These are phyloP conservation scores for Gymnoscelis rufifasciata DNA, from an alignment of 2,888 invertebrate genomes.

Conservation along the genomic window DNA sequence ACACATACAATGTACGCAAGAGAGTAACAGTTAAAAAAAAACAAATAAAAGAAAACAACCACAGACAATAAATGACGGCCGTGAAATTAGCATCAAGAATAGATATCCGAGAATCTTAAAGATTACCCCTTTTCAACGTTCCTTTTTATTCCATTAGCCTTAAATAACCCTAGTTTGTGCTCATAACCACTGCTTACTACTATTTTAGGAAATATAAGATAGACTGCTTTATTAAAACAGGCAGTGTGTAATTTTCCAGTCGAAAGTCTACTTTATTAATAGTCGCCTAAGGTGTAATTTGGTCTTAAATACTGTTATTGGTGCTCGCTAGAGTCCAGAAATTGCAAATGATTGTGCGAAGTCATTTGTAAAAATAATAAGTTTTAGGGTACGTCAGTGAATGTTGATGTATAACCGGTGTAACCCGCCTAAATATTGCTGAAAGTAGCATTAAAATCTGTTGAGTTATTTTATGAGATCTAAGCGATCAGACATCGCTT, in stretches of 20 bases:
- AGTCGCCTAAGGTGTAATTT: neutral
- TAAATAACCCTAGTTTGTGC: neutral
- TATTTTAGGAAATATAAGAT: constrained; percentile 16
- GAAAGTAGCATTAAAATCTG: too few species aligned
- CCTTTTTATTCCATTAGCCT: neutral
- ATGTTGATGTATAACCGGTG: too few species aligned
- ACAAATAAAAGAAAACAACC: too few species aligned
- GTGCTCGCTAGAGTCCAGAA: constrained; percentile 18
- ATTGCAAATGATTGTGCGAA: constrained; percentile 18
- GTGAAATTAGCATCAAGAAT: too few species aligned
- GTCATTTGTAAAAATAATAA: constrained; percentile 15
- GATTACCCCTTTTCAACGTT: neutral
- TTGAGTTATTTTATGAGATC: too few species aligned
- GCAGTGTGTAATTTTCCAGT: constrained; percentile 20
- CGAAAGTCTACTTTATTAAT: constrained; percentile 10
- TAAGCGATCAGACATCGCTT: too few species aligned
- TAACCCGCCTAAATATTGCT: too few species aligned
- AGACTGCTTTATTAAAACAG: constrained; percentile 21
- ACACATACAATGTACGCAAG: too few species aligned
- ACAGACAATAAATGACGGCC: too few species aligned
- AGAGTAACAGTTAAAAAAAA: too few species aligned
- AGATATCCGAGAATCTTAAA: neutral
- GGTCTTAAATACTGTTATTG: constrained; percentile 16
- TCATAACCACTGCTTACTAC: constrained; percentile 3
- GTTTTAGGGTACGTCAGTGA: constrained; percentile 4